phyloP scores from a whole-genome alignment of 2,797 vertebrate species.

The Microctenopoma lineatum region DNA sequence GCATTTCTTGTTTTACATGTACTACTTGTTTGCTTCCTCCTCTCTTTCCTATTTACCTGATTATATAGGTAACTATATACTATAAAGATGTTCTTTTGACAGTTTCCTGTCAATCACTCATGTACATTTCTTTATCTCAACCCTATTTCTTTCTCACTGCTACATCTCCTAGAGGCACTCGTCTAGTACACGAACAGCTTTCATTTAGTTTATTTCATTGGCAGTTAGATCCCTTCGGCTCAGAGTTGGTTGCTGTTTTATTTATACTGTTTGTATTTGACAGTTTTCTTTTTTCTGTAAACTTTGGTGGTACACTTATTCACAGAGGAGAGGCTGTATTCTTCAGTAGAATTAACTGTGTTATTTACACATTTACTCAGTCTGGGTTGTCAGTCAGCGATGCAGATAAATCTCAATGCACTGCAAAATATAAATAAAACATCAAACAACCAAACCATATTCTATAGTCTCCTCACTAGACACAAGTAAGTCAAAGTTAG shows the following conservation, averaged over 20 bases:
- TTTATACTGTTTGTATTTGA: constrained; percentile 60
- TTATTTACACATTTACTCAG: constrained; percentile 33
- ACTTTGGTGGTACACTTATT: constrained; percentile 43
- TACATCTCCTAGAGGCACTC: constrained; percentile 31
- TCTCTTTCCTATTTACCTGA: background rate
- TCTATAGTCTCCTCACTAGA: background rate
- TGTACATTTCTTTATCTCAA: background rate
- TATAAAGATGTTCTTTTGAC: constrained; percentile 46
- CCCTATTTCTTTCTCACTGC: background rate
- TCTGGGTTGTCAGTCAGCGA: constrained; percentile 41
- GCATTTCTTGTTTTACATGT: constrained; percentile 23
- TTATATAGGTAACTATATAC: background rate
- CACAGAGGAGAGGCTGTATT: constrained; percentile 44
- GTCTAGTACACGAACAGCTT: constrained; percentile 45
- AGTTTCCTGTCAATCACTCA: constrained; percentile 46
- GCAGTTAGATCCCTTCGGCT: constrained; percentile 50
- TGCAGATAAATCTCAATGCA: constrained; percentile 19
- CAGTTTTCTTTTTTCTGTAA: constrained; percentile 41
- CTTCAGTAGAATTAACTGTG: constrained; percentile 19
- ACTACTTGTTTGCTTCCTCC: background rate
- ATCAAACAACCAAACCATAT: constrained; percentile 23
- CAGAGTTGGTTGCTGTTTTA: constrained; percentile 59
- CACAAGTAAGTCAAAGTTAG: constrained; percentile 14
- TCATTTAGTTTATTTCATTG: constrained; percentile 53
- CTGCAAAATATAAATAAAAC: constrained; percentile 51